Conservation (phyloP, 2,797 vertebrate species). For the Liasis olivaceus region DNA sequence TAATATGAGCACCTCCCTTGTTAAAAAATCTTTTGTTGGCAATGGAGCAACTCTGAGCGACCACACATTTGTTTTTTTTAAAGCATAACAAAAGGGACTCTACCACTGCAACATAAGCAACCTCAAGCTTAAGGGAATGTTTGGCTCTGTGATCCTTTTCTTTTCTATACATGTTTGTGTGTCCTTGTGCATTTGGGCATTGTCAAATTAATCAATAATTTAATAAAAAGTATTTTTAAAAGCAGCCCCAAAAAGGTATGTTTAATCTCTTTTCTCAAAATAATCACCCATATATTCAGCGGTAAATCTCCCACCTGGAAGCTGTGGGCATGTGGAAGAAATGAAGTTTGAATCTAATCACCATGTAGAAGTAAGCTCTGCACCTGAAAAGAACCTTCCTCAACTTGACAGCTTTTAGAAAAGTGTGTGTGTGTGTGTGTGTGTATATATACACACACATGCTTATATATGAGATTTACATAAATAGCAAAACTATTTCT, state of each 20-base stretch:
- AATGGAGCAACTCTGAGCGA: not conserved
- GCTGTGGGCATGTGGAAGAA: not conserved
- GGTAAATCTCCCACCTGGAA: not conserved
- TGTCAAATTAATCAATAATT: not conserved
- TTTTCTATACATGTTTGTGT: not conserved
- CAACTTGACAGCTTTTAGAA: not conserved
- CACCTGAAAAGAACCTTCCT: not conserved
- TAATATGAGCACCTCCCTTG: not conserved
- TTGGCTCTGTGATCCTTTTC: not conserved
- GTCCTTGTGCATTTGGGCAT: not conserved
- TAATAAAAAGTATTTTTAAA: not conserved
- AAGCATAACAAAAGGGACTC: not conserved
- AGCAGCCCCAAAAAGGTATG: not conserved
- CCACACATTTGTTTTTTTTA: not conserved
- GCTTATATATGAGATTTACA: constrained; percentile 9
- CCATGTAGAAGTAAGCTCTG: not conserved
- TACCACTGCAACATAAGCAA: not conserved
- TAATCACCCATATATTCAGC: not conserved
- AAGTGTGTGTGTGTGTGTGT: not conserved
- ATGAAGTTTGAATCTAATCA: not conserved
- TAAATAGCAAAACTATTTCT: constrained; percentile 21
- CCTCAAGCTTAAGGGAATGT: not conserved
- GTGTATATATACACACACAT: constrained; percentile 16
- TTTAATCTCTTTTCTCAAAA: not conserved
- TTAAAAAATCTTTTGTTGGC: not conserved